These are phyloP conservation scores for Hoplodrina ambigua DNA, from an alignment of 2,888 invertebrate species.

Conservation along the genomic window DNA sequence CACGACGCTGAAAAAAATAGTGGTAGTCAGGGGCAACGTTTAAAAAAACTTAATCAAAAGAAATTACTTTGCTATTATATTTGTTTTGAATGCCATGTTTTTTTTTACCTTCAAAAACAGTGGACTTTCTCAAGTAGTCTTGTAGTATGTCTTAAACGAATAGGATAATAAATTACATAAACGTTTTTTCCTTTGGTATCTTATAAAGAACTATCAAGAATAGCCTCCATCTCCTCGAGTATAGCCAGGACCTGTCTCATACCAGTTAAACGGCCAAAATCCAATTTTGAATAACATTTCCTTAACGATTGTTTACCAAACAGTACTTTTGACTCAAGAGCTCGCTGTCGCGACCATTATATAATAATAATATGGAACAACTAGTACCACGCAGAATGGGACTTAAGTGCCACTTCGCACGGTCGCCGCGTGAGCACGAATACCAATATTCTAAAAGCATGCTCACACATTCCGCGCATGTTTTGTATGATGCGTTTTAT, in stretches of 20 bases:
- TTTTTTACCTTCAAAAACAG: too few species aligned
- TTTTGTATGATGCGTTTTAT: slow-evolving; percentile 63
- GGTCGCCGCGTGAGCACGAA: slow-evolving; percentile 67
- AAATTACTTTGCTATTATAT: too few species aligned
- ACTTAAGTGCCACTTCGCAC: slow-evolving; percentile 68
- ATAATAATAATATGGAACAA: slow-evolving; percentile 65
- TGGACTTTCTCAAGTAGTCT: too few species aligned
- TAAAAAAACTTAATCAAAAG: too few species aligned
- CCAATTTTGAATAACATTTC: neutral
- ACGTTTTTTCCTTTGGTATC: too few species aligned
- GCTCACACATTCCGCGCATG: slow-evolving; percentile 67
- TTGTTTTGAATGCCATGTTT: too few species aligned
- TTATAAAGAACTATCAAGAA: too few species aligned
- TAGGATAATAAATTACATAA: too few species aligned
- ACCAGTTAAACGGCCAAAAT: neutral
- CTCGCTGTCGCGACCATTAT: slow-evolving; percentile 42
- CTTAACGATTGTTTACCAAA: slow-evolving; percentile 27
- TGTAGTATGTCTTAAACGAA: too few species aligned
- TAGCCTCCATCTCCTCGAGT: too few species aligned
- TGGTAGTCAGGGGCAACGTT: too few species aligned
- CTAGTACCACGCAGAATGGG: slow-evolving; percentile 55
- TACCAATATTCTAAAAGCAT: slow-evolving; percentile 78
- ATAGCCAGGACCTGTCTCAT: neutral
- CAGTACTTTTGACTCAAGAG: slow-evolving; percentile 26
- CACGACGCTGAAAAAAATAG: too few species aligned